Percentiles rank a stretch among this genome's conserved stretches.
These are phyloP conservation scores for Dicrostonyx torquatus DNA, from an alignment of 2,797 vertebrate genomes.

Conservation along the genomic window DNA sequence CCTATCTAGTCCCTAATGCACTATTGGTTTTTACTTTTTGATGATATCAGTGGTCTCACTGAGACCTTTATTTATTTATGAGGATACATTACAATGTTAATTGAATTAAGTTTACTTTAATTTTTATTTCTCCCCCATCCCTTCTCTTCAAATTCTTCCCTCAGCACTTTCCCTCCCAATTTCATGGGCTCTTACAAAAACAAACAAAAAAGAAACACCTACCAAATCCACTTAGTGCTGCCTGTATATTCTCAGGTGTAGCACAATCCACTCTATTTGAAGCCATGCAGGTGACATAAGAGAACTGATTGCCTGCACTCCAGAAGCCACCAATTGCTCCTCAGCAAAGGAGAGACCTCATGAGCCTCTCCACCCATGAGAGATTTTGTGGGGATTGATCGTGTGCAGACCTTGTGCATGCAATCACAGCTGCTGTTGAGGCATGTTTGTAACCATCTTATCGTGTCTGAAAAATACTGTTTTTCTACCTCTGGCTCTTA, in stretches of 20 bases:
- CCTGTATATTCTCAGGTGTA: no score
- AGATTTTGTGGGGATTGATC: not conserved
- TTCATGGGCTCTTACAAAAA: not conserved
- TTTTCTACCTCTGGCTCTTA: not conserved
- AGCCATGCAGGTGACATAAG: not conserved
- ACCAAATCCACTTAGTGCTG: not conserved
- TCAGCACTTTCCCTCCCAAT: not conserved
- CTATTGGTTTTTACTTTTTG: not conserved
- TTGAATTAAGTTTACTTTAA: not conserved
- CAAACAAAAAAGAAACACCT: not conserved
- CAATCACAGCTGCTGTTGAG: not conserved
- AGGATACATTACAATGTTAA: not conserved
- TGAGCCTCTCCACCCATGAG: not conserved
- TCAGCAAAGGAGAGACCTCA: not conserved
- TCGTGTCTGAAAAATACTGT: no score
- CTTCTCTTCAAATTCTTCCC: not conserved
- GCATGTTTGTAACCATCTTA: not conserved
- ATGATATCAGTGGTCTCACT: not conserved
- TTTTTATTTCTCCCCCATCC: not conserved
- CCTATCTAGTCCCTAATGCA: not conserved
- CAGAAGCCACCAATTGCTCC: not conserved
- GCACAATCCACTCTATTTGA: no score
- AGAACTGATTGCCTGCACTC: no score
- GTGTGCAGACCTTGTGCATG: not conserved
- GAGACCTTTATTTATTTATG: not conserved